Evolutionary conservation across 1,140 invertebrate genomes (phyloP), one percentile per base, ranked within the genome.

Genomic region (Caenorhabditis brenneri): DNA sequence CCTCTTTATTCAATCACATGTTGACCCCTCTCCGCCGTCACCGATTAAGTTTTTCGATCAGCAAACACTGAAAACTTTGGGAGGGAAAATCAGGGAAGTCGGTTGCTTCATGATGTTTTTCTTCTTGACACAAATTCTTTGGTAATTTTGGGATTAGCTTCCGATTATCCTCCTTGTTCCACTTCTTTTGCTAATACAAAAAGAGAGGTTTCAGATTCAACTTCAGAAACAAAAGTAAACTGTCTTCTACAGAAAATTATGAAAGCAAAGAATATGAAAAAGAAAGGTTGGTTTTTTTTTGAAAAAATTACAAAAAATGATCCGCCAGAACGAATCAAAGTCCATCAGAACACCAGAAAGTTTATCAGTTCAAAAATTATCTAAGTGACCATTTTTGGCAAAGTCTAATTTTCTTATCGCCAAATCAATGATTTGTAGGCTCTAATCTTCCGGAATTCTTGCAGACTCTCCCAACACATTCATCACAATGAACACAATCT

Each of bases 401-500:
- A 15, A 51, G 19, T 16, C 15, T 15, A 51, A n/a, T 15, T 51
- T n/a, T 15, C 48, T 51, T 51, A 51, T 51, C 48, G 19, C 0
- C 12, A 19, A 51, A 51, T 16, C 33, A 19, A 15, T 36, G 31
- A 65, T 65, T 65, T 65, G 29, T 65, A 65, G 58, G 15, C 33
- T 65, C 58, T 36, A 19, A 22, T 46, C 22, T 74, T 9, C 46
- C 36, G 7, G 9, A 12, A n/a, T 12, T 22, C 24, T 46, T 74
- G 12, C 65, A 74, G 65, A 74, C 16, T 24, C 24, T 46, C 46
- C 65, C 65, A 74, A 74, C 36, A 74, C 33, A 19, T 42, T 74
- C 65, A 74, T 74, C 36, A 74, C 65, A 42, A 74, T 74, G 65
- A 42, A 33, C 3, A 74, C 65, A 24, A 74, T 74, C 46, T 74